Evolutionary conservation across 2,888 invertebrate species (phyloP).

Genomic region (Polymixis lichenea): DNA sequence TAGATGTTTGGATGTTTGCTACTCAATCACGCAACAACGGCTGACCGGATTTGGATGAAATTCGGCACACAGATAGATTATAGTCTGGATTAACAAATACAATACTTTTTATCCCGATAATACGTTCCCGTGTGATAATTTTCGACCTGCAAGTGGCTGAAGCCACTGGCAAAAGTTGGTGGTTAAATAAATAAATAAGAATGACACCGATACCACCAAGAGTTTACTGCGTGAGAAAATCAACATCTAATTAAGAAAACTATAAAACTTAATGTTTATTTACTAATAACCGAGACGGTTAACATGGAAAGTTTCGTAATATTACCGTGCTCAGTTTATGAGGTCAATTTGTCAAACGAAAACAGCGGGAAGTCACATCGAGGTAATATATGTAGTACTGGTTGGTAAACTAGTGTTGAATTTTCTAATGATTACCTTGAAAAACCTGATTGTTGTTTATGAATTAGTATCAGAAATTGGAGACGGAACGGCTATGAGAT

Average conservation of each 20-base stretch:
- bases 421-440: conserved; percentile 32
- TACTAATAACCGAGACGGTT: conserved; percentile 4
- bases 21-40: no score
- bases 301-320: conserved; percentile 37
- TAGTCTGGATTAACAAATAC: no score
- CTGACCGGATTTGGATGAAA: no score
- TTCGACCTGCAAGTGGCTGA: no score
- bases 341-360: conserved; percentile 56
- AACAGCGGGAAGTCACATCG: conserved; percentile 39
- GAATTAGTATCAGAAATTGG: background rate
- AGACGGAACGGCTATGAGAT: conserved; percentile 8
- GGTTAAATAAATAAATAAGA: no score
- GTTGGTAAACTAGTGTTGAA: conserved; percentile 16
- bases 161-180: background rate
- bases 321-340: conserved; percentile 14
- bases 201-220: no score
- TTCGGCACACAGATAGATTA: no score
- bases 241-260: conserved; percentile 18
- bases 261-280: conserved; percentile 8
- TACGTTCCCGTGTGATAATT: no score
- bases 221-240: background rate
- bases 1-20: no score
- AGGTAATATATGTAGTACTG: conserved; percentile 38
- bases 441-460: conserved; percentile 34
- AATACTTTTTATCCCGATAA: no score